phyloP scores from a whole-genome alignment of 2,113 vertebrate genomes.

The Boulengeromyrus knoepffleri region DNA sequence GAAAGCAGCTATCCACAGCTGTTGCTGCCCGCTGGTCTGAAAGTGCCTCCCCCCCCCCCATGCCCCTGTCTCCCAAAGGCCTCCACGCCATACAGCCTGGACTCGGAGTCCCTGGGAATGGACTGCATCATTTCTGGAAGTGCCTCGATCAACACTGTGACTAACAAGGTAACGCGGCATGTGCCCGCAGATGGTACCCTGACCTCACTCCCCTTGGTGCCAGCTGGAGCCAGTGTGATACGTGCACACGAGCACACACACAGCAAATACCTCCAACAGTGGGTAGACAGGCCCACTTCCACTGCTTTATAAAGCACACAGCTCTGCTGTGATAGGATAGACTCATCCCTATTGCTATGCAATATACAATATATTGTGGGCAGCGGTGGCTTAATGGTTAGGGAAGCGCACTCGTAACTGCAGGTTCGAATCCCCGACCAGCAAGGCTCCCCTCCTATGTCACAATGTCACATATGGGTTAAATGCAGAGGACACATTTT shows the following conservation, averaged over 20 bases:
- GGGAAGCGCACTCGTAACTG: too few relatives aligned
- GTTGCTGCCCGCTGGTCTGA: neutral
- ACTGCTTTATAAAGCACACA: neutral
- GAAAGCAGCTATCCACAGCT: neutral
- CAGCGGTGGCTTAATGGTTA: too few relatives aligned
- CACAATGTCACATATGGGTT: too few relatives aligned
- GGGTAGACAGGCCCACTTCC: neutral
- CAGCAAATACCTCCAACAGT: slow-evolving; percentile 48
- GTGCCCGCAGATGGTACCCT: slow-evolving; percentile 28
- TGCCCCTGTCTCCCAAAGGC: slow-evolving; percentile 55
- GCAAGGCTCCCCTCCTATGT: too few relatives aligned
- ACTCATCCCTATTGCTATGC: neutral
- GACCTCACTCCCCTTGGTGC: slow-evolving; percentile 13
- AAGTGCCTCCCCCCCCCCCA: neutral
- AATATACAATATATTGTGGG: neutral
- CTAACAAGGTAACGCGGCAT: slow-evolving; percentile 80
- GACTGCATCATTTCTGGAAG: slow-evolving; percentile 91
- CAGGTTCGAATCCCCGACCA: too few relatives aligned
- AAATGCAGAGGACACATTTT: too few relatives aligned
- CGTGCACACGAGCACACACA: slow-evolving; percentile 48
- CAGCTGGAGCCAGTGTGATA: slow-evolving; percentile 47
- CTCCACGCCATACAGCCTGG: slow-evolving; percentile 86
- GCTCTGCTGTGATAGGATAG: neutral
- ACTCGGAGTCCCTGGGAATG: slow-evolving; percentile 89
- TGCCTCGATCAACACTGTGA: slow-evolving; percentile 97